These are phyloP conservation scores for Trididemnum nubilum DNA, from an alignment of 23 tunicate genomes.

Conservation along the genomic window DNA sequence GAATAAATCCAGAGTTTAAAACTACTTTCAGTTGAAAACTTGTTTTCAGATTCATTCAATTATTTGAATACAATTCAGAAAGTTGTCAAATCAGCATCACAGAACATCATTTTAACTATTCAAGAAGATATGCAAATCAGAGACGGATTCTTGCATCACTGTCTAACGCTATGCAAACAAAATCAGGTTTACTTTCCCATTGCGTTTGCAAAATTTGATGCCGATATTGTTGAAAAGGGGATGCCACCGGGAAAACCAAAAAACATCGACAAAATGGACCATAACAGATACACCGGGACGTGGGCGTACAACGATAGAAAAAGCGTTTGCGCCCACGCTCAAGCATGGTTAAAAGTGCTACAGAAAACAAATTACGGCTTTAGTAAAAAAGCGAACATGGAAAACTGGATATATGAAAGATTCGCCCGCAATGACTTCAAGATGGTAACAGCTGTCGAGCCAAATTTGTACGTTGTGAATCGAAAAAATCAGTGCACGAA, in stretches of 20 bases:
- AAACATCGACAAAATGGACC: constrained; percentile 68
- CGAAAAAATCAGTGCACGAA: constrained; percentile 31
- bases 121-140: constrained; percentile 41
- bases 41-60: constrained; percentile 26
- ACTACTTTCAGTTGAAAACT: no score
- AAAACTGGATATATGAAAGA: constrained; percentile 27
- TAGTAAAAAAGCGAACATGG: not conserved
- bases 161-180: constrained; percentile 33
- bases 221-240: constrained; percentile 65
- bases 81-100: constrained; percentile 12
- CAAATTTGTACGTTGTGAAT: constrained; percentile 29
- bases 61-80: constrained; percentile 19
- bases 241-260: constrained; percentile 96
- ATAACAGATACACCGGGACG: constrained; percentile 81
- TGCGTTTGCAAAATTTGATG: constrained; percentile 77
- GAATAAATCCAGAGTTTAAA: no score
- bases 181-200: constrained; percentile 74
- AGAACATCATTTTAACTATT: constrained; percentile 45
- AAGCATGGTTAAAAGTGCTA: not conserved
- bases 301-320: constrained; percentile 52
- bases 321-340: constrained; percentile 41
- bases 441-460: constrained; percentile 66
- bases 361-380: not conserved
- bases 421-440: constrained; percentile 52
- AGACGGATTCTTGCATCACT: constrained; percentile 35